These are phyloP conservation scores for Portunus trituberculatus DNA, from an alignment of 1,140 invertebrate species.

Conservation along the genomic window DNA sequence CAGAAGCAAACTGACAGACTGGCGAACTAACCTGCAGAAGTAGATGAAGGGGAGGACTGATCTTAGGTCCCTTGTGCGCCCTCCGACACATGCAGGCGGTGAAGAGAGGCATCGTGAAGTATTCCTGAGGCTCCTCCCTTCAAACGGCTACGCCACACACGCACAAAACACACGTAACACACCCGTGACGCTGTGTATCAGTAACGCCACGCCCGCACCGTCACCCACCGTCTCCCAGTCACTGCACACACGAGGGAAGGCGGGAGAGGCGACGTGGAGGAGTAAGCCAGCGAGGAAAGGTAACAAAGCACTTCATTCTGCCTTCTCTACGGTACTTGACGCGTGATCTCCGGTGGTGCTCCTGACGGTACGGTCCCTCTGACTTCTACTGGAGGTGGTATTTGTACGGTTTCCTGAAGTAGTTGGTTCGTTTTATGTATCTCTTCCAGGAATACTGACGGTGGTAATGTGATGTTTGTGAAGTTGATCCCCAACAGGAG, in stretches of 20 bases:
- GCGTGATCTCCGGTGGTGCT: neutral
- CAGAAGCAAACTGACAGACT: neutral
- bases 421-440: too few relatives aligned
- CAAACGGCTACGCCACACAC: neutral
- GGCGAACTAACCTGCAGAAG: slow-evolving; percentile 69
- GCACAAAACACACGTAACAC: neutral
- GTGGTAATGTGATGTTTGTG: too few relatives aligned
- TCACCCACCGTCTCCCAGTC: neutral
- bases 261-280: neutral
- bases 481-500: neutral
- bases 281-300: neutral
- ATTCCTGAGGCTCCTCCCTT: neutral
- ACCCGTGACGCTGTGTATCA: neutral
- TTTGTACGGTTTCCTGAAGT: too few relatives aligned
- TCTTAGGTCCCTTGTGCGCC: slow-evolving; percentile 64
- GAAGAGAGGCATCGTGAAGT: slow-evolving; percentile 74
- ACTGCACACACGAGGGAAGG: neutral
- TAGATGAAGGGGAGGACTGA: slow-evolving; percentile 75
- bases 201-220: neutral
- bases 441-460: too few relatives aligned
- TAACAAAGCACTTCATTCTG: neutral
- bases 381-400: too few relatives aligned
- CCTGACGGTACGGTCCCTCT: too few relatives aligned
- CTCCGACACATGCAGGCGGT: slow-evolving; percentile 74
- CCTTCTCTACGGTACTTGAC: neutral